phyloP scores from a whole-genome alignment of 2,888 invertebrate genomes.

The Scelioninae gen. 1 region DNA sequence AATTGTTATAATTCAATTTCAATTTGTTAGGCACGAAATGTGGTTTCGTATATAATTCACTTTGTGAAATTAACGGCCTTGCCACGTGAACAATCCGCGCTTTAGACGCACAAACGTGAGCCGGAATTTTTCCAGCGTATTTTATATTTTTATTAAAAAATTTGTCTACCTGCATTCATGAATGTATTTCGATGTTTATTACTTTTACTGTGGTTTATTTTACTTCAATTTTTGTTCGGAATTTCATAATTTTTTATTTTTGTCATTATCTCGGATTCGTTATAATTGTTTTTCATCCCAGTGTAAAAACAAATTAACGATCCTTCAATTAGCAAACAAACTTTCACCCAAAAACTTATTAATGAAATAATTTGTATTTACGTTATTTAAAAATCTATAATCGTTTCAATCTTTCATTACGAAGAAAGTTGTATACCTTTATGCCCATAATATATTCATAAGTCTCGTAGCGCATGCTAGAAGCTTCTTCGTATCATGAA shows the following conservation, averaged over 20 bases:
- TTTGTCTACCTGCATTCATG: not conserved
- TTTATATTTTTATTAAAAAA: slow-evolving; percentile 18
- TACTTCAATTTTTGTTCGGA: not conserved
- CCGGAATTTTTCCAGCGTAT: not conserved
- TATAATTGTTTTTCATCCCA: not conserved
- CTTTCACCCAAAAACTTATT: not conserved
- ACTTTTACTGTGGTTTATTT: not conserved
- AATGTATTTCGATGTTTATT: slow-evolving; percentile 6
- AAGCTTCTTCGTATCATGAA: slow-evolving; percentile 21
- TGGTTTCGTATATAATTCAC: not conserved
- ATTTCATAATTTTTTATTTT: not conserved
- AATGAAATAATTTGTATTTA: not conserved
- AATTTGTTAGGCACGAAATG: not conserved
- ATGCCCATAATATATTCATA: slow-evolving; percentile 21
- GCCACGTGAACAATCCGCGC: not conserved
- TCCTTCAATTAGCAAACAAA: not conserved
- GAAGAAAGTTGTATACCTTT: slow-evolving; percentile 9
- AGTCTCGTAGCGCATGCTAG: slow-evolving; percentile 26
- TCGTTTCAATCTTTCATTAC: slow-evolving; percentile 20
- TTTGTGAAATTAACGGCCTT: slow-evolving; percentile 11
- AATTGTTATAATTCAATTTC: not conserved
- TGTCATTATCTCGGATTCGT: not conserved
- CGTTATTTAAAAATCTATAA: slow-evolving; percentile 1
- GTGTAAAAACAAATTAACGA: not conserved
- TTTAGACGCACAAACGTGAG: not conserved